These are phyloP conservation scores for Zingel zingel DNA, from an alignment of 2,113 vertebrate species.

Conservation along the genomic window DNA sequence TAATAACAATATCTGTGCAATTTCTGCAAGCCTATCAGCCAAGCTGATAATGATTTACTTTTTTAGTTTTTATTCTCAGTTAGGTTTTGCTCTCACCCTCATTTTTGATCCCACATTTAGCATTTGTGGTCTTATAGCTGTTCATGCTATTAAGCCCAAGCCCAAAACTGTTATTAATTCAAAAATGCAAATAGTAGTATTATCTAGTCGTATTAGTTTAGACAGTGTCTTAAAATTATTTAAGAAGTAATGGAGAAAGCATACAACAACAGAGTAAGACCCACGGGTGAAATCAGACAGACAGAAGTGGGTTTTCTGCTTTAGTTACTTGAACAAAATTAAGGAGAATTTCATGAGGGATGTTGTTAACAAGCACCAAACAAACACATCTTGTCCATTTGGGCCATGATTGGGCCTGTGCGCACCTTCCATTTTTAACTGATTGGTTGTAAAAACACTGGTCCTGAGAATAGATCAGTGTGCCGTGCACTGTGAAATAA, in stretches of 20 bases:
- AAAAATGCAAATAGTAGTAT: background rate
- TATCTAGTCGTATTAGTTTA: background rate
- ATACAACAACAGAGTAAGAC: background rate
- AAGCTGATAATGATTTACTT: background rate
- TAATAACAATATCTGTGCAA: background rate
- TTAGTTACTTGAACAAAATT: background rate
- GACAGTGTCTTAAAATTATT: background rate
- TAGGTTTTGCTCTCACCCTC: background rate
- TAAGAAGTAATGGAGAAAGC: background rate
- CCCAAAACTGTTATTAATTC: background rate
- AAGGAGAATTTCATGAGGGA: background rate
- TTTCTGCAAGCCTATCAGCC: background rate
- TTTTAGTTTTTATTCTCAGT: background rate
- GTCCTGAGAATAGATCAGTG: background rate
- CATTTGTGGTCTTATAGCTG: background rate
- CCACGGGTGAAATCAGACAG: background rate
- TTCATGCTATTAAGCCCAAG: background rate
- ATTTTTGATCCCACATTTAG: background rate
- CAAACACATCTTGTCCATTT: background rate
- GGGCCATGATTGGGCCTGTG: background rate
- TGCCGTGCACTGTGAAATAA: background rate
- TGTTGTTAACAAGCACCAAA: slow-evolving; percentile 3
- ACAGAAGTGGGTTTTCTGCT: background rate
- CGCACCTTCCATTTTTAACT: background rate
- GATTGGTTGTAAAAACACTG: background rate